phyloP scores from a whole-genome alignment of 1,140 invertebrate species.

The Drosophila bipectinata region DNA sequence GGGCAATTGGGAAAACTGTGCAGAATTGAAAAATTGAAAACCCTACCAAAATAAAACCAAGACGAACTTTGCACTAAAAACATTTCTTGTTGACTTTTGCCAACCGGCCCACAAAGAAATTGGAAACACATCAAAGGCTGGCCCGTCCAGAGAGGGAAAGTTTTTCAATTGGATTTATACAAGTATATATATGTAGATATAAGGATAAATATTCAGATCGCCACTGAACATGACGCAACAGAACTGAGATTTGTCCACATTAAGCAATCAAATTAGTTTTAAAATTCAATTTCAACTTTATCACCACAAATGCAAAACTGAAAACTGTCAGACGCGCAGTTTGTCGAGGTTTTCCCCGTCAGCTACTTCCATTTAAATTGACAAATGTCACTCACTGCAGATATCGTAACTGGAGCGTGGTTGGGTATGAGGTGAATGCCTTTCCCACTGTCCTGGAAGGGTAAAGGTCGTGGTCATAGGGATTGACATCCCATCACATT shows the following conservation, averaged over 20 bases:
- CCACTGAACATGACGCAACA: neutral
- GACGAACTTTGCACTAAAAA: constrained; percentile 17
- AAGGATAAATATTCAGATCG: neutral
- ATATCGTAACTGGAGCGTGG: constrained; percentile 30
- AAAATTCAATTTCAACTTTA: constrained; percentile 39
- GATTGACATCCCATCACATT: constrained; percentile 19
- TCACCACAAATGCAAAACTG: constrained; percentile 34
- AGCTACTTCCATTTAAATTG: constrained; percentile 52
- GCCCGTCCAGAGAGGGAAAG: constrained; percentile 12
- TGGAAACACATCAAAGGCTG: constrained; percentile 33
- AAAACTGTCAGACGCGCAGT: constrained; percentile 18
- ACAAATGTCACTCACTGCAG: constrained; percentile 58
- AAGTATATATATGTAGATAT: constrained; percentile 9
- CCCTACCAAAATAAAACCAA: constrained; percentile 15
- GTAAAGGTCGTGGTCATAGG: neutral
- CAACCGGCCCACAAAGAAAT: neutral
- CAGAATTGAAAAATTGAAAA: constrained; percentile 26
- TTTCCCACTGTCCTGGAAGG: constrained; percentile 2
- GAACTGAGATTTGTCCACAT: constrained; percentile 4
- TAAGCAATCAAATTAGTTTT: constrained; percentile 18
- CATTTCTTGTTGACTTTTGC: constrained; percentile 31
- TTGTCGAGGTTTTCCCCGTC: constrained; percentile 21
- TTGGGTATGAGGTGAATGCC: constrained; percentile 29
- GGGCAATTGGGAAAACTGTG: constrained; percentile 34
- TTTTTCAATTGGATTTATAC: constrained; percentile 64